Conservation (phyloP, 2,797 vertebrate species). For the Pachyuromys duprasi region DNA sequence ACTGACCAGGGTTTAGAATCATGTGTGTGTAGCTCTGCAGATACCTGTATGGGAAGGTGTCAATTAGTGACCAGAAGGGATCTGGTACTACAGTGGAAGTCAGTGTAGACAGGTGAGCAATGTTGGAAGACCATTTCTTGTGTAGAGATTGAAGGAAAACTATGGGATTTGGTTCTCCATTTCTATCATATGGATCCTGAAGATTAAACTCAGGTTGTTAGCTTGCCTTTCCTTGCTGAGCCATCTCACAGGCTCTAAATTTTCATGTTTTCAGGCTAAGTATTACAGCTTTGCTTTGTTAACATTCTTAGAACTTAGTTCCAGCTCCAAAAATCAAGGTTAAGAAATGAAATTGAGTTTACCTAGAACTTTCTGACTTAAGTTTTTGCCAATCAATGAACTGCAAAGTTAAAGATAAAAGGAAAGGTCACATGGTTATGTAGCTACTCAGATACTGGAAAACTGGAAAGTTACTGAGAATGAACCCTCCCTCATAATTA, state of each 20-base stretch:
- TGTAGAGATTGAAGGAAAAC: not conserved
- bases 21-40: not conserved
- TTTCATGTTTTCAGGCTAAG: not conserved
- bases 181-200: not conserved
- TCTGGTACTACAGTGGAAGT: rapidly evolving
- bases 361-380: not conserved
- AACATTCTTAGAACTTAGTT: not conserved
- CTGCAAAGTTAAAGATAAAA: not conserved
- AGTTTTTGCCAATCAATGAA: not conserved
- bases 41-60: not conserved
- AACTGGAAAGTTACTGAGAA: not conserved
- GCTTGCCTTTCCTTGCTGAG: not conserved
- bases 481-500: no score
- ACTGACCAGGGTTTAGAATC: not conserved
- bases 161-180: not conserved
- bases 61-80: not conserved
- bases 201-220: no score
- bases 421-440: not conserved
- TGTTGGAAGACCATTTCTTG: not conserved
- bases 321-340: not conserved
- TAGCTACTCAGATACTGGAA: not conserved
- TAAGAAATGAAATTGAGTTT: not conserved
- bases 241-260: not conserved
- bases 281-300: not conserved
- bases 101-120: not conserved